phyloP scores from a whole-genome alignment of 2,113 vertebrate species.

The Python bivittatus region DNA sequence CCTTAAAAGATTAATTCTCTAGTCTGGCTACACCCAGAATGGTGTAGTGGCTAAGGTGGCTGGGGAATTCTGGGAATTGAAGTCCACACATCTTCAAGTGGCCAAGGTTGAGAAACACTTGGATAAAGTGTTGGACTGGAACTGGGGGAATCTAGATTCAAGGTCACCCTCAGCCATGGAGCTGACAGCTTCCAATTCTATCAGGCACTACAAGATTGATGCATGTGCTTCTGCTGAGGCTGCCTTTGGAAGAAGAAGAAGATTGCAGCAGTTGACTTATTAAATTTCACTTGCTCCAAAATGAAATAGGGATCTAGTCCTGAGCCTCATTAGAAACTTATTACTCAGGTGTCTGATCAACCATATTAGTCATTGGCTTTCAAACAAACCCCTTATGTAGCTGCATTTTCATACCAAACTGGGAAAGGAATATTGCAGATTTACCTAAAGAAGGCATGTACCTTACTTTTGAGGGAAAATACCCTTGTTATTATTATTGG shows the following conservation, averaged over 20 bases:
- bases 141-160: background rate
- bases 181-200: background rate
- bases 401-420: background rate
- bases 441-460: background rate
- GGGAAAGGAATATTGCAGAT: background rate
- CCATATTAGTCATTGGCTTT: background rate
- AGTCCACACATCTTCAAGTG: no score
- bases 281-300: background rate
- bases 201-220: background rate
- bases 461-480: background rate
- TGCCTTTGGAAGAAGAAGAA: background rate
- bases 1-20: background rate
- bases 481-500: background rate
- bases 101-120: no score
- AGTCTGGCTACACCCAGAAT: background rate
- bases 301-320: background rate
- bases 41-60: background rate
- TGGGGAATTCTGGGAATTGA: no score
- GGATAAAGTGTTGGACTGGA: background rate
- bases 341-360: background rate
- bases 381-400: background rate
- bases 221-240: background rate
- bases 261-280: background rate
- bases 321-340: background rate
- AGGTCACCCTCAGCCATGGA: background rate